These are phyloP conservation scores for Tympanoctomys barrerae DNA, from an alignment of 2,797 vertebrate genomes.

Conservation along the genomic window DNA sequence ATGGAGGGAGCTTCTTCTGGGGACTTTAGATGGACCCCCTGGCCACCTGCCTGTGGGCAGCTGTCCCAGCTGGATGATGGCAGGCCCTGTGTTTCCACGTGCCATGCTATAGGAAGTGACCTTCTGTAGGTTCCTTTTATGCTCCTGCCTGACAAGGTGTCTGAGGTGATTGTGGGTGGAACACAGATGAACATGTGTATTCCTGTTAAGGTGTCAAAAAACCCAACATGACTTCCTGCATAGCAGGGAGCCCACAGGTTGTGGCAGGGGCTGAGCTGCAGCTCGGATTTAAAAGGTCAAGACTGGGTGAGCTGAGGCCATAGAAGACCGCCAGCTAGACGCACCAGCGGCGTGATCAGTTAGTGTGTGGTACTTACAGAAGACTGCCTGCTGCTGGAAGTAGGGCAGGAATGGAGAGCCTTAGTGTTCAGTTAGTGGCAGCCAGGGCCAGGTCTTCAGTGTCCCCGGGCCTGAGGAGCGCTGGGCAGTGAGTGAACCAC, in stretches of 20 bases:
- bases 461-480: not conserved
- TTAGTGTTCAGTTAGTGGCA: not conserved
- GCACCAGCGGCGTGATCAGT: too few species aligned
- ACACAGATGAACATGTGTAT: too few species aligned
- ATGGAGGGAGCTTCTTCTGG: not conserved
- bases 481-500: rapidly evolving
- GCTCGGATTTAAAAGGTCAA: not conserved
- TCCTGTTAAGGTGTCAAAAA: not conserved
- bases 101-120: not conserved
- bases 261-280: not conserved
- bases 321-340: not conserved
- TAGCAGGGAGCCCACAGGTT: not conserved
- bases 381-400: not conserved
- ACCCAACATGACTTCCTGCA: not conserved
- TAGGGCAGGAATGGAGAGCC: not conserved
- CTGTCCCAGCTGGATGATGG: not conserved
- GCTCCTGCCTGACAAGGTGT: not conserved
- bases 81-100: not conserved
- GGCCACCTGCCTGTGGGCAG: not conserved
- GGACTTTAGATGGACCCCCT: not conserved
- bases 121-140: too few species aligned
- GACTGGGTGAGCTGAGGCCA: not conserved
- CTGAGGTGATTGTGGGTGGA: too few species aligned
- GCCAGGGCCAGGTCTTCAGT: not conserved
- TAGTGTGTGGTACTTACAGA: too few species aligned